Percentiles rank a stretch among this genome's conserved stretches.
These are phyloP conservation scores for Fratercula arctica DNA, from an alignment of 2,797 vertebrate species.

Conservation along the genomic window DNA sequence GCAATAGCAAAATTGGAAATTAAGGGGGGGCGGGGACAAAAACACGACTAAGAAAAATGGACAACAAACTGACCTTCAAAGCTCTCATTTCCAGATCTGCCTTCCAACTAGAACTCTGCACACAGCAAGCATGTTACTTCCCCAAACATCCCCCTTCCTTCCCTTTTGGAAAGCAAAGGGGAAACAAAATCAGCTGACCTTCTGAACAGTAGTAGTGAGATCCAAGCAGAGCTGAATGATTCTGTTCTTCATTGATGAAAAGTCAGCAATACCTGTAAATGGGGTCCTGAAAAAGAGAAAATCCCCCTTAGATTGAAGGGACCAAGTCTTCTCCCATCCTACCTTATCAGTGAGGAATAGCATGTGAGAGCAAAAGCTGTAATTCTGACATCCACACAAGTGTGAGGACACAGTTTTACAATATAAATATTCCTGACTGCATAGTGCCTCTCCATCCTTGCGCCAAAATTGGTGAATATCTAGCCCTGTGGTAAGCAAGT, in stretches of 20 bases:
- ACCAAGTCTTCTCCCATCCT: background rate
- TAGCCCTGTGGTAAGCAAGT: background rate
- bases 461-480: background rate
- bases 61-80: background rate
- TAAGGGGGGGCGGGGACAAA: rapidly evolving
- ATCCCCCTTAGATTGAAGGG: background rate
- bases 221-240: constrained; percentile 97
- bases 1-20: background rate
- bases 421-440: background rate
- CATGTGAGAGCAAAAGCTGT: background rate
- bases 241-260: constrained; percentile 89
- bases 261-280: constrained; percentile 86
- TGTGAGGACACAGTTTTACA: background rate
- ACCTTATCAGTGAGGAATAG: background rate
- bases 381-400: background rate
- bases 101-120: background rate
- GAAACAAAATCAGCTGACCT: constrained; percentile 81
- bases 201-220: constrained; percentile 94
- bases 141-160: constrained; percentile 2
- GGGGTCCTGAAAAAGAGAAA: constrained; percentile 82
- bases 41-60: background rate
- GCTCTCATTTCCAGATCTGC: background rate
- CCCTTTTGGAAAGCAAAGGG: constrained; percentile 10
- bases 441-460: background rate
- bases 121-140: background rate